Evolutionary conservation across 2,888 invertebrate genomes (phyloP).

Genomic region (Xestobium rufovillosum): DNA sequence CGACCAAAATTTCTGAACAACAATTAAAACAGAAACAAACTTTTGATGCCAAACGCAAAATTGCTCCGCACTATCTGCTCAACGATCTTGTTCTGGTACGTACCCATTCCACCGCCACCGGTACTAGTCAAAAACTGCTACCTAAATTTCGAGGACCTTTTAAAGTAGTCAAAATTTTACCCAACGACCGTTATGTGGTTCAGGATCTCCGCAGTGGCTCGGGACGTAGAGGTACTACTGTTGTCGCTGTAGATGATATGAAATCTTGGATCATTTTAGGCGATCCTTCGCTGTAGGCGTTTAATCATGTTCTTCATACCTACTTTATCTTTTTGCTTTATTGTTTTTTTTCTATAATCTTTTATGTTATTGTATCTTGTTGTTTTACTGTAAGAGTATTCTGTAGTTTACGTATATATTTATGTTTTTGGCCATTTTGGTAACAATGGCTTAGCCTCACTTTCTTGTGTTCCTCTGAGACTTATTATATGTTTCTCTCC

Average conservation of each 20-base stretch:
- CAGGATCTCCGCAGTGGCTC: conserved; percentile 4
- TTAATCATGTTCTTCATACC: too few species aligned
- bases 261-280: neutral
- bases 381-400: too few species aligned
- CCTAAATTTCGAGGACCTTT: conserved; percentile 11
- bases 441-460: too few species aligned
- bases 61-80: conserved; percentile 5
- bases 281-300: too few species aligned
- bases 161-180: conserved; percentile 8
- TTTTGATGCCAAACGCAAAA: conserved; percentile 12
- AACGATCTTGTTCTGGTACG: conserved; percentile 13
- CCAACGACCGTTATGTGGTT: conserved; percentile 13
- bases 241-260: neutral
- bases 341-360: too few species aligned
- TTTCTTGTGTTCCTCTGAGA: too few species aligned
- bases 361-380: too few species aligned
- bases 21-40: conserved; percentile 11
- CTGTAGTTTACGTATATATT: too few species aligned
- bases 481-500: too few species aligned
- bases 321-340: too few species aligned
- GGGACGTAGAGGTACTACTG: neutral
- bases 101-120: conserved; percentile 9
- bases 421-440: too few species aligned
- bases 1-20: neutral
- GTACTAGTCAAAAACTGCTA: conserved; percentile 10